phyloP scores from a whole-genome alignment of 2,113 vertebrate genomes.

The Halichoeres trimaculatus region DNA sequence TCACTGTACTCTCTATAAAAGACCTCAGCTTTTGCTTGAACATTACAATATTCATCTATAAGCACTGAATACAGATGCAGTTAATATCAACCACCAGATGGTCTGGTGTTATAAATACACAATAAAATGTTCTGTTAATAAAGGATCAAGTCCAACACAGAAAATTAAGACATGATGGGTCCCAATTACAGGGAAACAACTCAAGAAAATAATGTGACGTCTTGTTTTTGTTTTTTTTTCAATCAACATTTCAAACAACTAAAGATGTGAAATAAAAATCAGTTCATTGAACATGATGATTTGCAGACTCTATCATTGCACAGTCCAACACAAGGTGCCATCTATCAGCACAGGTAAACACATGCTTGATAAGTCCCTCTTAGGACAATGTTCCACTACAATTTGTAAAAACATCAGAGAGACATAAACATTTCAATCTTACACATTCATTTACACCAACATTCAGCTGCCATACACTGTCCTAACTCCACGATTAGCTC shows the following conservation, averaged over 20 bases:
- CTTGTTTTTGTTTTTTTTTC: neutral
- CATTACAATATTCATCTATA: constrained; percentile 35
- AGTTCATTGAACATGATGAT: constrained; percentile 16
- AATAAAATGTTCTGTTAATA: constrained; percentile 14
- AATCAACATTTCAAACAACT: constrained; percentile 22
- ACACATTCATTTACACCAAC: constrained; percentile 36
- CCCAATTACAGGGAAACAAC: neutral
- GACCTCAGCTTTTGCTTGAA: constrained; percentile 15
- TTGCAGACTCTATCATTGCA: constrained; percentile 30
- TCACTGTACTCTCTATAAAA: constrained; percentile 17
- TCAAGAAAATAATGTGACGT: neutral
- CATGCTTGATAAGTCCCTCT: constrained; percentile 16
- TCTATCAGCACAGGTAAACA: constrained; percentile 8
- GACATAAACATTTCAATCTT: constrained; percentile 37
- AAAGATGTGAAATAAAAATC: neutral
- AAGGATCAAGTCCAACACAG: constrained; percentile 12
- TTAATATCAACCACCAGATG: constrained; percentile 34
- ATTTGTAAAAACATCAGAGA: constrained; percentile 18
- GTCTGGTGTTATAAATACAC: constrained; percentile 31
- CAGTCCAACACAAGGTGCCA: neutral
- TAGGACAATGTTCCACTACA: constrained; percentile 17
- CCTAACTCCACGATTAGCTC: constrained; percentile 20
- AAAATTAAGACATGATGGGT: constrained; percentile 25
- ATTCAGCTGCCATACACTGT: constrained; percentile 47
- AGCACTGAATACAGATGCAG: constrained; percentile 45